These are phyloP conservation scores for Asteroscopus sphinx DNA, from an alignment of 2,888 invertebrate species.

Conservation along the genomic window DNA sequence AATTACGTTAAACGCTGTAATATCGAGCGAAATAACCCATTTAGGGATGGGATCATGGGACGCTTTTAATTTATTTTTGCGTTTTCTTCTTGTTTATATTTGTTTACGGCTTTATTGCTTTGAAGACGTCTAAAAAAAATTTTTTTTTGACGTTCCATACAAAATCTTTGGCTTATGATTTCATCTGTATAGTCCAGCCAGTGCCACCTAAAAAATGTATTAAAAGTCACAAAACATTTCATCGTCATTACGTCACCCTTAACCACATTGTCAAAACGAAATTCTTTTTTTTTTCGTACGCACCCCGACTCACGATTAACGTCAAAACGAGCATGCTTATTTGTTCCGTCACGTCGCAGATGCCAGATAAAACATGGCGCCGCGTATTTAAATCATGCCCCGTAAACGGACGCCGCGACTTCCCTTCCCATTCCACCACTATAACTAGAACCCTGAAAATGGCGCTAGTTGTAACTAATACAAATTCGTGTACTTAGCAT, in stretches of 20 bases:
- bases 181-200: too few relatives aligned
- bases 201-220: too few relatives aligned
- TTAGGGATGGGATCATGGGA: conserved; percentile 10
- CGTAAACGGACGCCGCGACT: conserved; percentile 68
- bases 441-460: conserved; percentile 60
- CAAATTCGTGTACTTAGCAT: conserved; percentile 22
- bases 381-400: conserved; percentile 83
- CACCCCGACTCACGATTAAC: conserved; percentile 60
- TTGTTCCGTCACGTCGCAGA: conserved; percentile 80
- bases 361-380: conserved; percentile 82
- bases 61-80: not conserved
- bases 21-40: conserved; percentile 26
- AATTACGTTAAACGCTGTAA: conserved; percentile 36
- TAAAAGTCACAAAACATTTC: conserved; percentile 3
- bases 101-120: not conserved
- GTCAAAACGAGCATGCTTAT: conserved; percentile 69
- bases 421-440: conserved; percentile 67
- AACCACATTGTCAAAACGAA: conserved; percentile 33
- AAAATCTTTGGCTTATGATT: too few relatives aligned
- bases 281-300: conserved; percentile 47
- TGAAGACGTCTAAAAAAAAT: too few relatives aligned
- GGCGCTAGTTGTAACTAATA: conserved; percentile 57
- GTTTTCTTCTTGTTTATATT: conserved; percentile 4
- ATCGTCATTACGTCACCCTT: conserved; percentile 18
- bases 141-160: too few relatives aligned